Conservation (phyloP, 2,113 vertebrate genomes). For the Sinocyclocheilus grahami region DNA sequence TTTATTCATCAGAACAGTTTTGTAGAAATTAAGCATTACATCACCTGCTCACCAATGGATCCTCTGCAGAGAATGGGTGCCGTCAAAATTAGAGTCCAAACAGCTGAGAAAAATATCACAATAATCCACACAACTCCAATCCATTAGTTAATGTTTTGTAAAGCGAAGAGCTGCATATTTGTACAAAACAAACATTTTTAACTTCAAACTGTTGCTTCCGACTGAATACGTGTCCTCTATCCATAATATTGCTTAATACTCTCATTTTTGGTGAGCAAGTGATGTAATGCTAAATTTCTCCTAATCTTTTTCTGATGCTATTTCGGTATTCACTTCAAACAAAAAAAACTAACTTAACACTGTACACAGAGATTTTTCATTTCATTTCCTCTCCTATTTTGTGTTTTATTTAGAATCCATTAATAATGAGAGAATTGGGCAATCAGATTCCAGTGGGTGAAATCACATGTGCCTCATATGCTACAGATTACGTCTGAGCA, state of each 20-base stretch:
- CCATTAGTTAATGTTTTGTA: not conserved
- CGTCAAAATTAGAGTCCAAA: not conserved
- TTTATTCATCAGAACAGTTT: not conserved
- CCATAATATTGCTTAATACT: not conserved
- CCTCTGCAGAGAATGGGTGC: not conserved
- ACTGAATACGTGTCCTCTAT: not conserved
- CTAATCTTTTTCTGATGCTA: not conserved
- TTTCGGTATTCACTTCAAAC: not conserved
- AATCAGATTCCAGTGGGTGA: constrained; percentile 23
- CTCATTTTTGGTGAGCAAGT: not conserved
- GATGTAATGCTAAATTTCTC: not conserved
- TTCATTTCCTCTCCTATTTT: not conserved
- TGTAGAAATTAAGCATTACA: not conserved
- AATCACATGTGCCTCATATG: constrained; percentile 55
- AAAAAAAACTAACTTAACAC: not conserved
- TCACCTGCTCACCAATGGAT: not conserved
- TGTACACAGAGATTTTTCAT: not conserved
- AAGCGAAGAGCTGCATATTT: not conserved
- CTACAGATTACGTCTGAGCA: constrained; percentile 42
- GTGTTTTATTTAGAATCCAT: constrained; percentile 8
- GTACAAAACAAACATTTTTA: not conserved
- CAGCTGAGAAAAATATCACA: not conserved
- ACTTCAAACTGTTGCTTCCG: not conserved
- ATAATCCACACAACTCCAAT: not conserved
- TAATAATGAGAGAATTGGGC: not conserved